These are phyloP conservation scores for Sceloporus tristichus DNA, from an alignment of 2,113 vertebrate genomes.

Conservation along the genomic window DNA sequence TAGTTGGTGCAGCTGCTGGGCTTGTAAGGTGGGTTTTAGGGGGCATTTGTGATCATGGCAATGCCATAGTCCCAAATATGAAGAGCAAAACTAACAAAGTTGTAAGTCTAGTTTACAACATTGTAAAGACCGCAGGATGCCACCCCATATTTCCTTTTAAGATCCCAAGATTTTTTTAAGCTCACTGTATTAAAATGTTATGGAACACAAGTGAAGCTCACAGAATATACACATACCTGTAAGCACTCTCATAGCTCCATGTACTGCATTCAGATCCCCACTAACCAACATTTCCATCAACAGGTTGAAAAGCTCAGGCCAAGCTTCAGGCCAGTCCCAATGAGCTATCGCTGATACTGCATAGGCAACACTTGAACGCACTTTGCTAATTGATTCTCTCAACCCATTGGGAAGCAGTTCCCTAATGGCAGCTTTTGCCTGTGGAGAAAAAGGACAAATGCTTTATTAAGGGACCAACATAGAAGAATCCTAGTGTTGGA, in stretches of 20 bases:
- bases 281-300: conserved; percentile 99
- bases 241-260: conserved; percentile 97
- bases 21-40: no score
- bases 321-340: conserved; percentile 99
- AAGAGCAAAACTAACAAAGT: no score
- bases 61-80: no score
- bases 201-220: accelerated
- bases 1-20: no score
- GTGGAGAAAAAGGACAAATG: conserved; percentile 16
- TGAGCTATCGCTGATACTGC: conserved; percentile 96
- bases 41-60: no score
- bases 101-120: no score
- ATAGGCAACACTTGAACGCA: conserved; percentile 98
- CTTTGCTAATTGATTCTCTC: conserved; percentile 96
- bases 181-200: not conserved
- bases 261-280: conserved; percentile 92
- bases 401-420: conserved; percentile 93
- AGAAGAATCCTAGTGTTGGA: no score
- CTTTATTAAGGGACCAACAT: not conserved
- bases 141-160: no score
- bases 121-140: no score
- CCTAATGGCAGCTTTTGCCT: conserved; percentile 96
- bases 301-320: conserved; percentile 95
- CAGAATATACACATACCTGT: conserved; percentile 81
- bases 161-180: not conserved